Percentiles rank a stretch among this genome's conserved stretches.
Conservation (phyloP, 1,140 invertebrate genomes). For the Rhagoletis zephyria region DNA sequence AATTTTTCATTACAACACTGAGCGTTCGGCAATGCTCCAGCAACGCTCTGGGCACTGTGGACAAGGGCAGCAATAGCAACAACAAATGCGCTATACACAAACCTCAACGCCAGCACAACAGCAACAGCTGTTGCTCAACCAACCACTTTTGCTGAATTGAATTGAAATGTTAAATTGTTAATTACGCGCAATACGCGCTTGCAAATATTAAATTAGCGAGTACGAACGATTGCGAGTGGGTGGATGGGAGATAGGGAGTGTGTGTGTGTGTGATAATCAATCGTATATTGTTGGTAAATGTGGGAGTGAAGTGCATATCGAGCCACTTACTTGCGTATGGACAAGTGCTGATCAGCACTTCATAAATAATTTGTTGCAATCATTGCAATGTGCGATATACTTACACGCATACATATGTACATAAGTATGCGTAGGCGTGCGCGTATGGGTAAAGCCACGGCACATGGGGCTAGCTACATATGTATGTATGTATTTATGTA, state of each 20-base stretch:
- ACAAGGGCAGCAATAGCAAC: too few relatives aligned
- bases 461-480: too few relatives aligned
- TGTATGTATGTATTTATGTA: too few relatives aligned
- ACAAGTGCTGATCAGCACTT: not conserved
- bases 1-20: not conserved
- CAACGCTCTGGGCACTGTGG: too few relatives aligned
- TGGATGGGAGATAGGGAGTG: not conserved
- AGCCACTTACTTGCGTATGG: not conserved
- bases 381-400: too few relatives aligned
- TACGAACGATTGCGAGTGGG: not conserved
- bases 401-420: too few relatives aligned
- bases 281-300: not conserved
- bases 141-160: constrained; percentile 6
- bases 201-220: not conserved
- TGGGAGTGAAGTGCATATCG: not conserved
- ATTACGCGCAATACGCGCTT: not conserved
- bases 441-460: too few relatives aligned
- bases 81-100: not conserved
- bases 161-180: constrained; percentile 18
- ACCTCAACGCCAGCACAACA: not conserved
- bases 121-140: not conserved
- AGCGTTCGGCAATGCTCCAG: not conserved
- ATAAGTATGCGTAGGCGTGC: not conserved
- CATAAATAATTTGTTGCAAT: not conserved
- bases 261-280: not conserved